Base-by-base conservation (phyloP, 2,113 vertebrate species). In the Mastomys coucha region DNA sequence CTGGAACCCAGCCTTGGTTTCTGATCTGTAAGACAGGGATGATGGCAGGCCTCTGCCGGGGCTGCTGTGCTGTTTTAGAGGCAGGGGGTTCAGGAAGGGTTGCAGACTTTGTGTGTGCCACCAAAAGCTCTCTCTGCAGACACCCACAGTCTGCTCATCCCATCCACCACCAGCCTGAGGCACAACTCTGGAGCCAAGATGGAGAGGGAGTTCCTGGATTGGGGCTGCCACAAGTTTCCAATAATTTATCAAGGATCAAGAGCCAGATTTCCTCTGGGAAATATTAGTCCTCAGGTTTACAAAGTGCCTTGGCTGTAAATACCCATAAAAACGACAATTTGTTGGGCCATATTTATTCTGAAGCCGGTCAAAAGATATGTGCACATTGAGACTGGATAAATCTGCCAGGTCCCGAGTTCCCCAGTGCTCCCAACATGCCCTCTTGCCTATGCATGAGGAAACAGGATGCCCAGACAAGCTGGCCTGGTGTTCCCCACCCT, bases 281-380 rank as follows among this genome's bases (percentile, higher is more conserved):
- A 98, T 98, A 98, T 98, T 98, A 98, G 97, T 98, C 97, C 98
- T 98, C 98, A 97, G 97, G 98, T 98, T 98, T 98, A 99, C 98
- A 98, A 98, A 98, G 98, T 98, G 98, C 97, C 96, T 98, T 2
- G 91, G 98, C 97, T 98, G 98, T 99, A 99, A 99, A 99, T 99
- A 98, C 94, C 97, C 98, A 98, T 99, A 98, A 98, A 98, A 98
- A 98, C 65, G 98, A 99, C 98, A 98, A 98, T 98, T 98, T 98
- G 98, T 97, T 98, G 97, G 97, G 95, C 97, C 82, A 0, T 98
- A 98, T 98, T 99, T 99, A 98, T 99, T 98, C 97, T 98, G 97
- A 96, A 98, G 97, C 97, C 0, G 91, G 98, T 98, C 98, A 98
- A 97, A 98, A 98, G 98, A 98, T 97, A 97, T 98, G 97, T 98